phyloP scores from a whole-genome alignment of 35 echinoderm and acorn worm species.

The Acanthaster planci region DNA sequence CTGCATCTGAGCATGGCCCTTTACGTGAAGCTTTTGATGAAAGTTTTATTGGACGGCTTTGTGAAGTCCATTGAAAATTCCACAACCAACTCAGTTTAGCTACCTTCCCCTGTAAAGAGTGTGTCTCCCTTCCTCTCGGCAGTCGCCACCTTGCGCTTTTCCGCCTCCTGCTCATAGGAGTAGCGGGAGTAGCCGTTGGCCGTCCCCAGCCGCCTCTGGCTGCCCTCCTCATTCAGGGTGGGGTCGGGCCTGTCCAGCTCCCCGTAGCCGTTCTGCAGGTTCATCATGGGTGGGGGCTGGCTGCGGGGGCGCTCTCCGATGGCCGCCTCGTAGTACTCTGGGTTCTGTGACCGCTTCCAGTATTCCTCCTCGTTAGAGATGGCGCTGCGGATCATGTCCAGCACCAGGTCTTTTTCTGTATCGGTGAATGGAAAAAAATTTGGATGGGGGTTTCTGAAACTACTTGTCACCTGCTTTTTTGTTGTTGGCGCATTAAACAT shows the following conservation, averaged over 20 bases:
- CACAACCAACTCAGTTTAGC: no score
- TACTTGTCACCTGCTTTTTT: background rate
- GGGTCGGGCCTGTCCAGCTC: slow-evolving; percentile 72
- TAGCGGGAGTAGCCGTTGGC: slow-evolving; percentile 59
- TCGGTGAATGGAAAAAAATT: background rate
- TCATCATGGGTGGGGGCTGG: slow-evolving; percentile 73
- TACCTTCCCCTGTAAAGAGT: no score
- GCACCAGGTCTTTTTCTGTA: slow-evolving; percentile 94
- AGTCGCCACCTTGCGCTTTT: background rate
- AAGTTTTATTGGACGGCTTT: no score
- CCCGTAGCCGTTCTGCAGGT: slow-evolving; percentile 80
- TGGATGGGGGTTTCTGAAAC: background rate
- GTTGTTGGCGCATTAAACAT: no score
- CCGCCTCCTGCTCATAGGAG: slow-evolving; percentile 32
- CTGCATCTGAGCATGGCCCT: no score
- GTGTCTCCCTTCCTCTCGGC: background rate
- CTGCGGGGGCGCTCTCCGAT: slow-evolving; percentile 22
- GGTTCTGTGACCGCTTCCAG: slow-evolving; percentile 30
- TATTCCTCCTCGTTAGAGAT: slow-evolving; percentile 56
- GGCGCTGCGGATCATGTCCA: slow-evolving; percentile 88
- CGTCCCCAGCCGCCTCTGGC: slow-evolving; percentile 37
- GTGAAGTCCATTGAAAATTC: no score
- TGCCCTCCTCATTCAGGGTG: slow-evolving; percentile 11
- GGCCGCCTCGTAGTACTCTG: slow-evolving; percentile 34
- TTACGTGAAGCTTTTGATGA: no score